Evolutionary conservation across 2,888 invertebrate species (phyloP).

Genomic region (Cataglyphis rosenhaueri): DNA sequence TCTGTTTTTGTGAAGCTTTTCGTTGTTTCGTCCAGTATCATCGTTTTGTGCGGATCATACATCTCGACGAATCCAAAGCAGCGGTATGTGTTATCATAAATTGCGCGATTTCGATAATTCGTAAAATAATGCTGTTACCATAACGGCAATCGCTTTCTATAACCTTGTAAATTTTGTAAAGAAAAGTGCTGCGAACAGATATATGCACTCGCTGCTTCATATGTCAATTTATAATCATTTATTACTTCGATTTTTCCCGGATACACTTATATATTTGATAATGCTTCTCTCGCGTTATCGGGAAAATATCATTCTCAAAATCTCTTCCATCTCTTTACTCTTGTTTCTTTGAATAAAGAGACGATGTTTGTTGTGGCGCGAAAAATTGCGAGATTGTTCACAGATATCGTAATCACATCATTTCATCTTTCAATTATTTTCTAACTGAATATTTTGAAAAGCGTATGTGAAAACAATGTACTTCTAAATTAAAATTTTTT

Average conservation of each 20-base stretch:
- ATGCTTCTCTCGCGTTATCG: background rate
- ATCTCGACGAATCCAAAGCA: conserved; percentile 6
- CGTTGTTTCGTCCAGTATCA: conserved; percentile 44
- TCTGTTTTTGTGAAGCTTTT: conserved; percentile 63
- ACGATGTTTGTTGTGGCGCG: conserved; percentile 62
- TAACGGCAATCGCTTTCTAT: conserved; percentile 67
- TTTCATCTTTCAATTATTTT: background rate
- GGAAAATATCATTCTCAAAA: background rate
- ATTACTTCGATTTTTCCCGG: background rate
- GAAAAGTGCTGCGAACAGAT: conserved; percentile 58
- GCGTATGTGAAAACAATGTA: background rate
- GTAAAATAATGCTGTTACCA: conserved; percentile 47
- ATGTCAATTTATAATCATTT: background rate
- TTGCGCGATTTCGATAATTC: conserved; percentile 35
- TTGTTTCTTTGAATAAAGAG: conserved; percentile 15
- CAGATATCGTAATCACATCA: background rate
- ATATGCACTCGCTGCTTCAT: conserved; percentile 9
- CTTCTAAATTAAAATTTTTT: background rate
- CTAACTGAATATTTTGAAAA: background rate
- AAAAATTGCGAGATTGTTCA: conserved; percentile 48
- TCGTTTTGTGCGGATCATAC: conserved; percentile 1
- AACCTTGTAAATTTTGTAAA: conserved; percentile 61
- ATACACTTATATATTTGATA: background rate
- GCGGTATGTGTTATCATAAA: conserved; percentile 22
- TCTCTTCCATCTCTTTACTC: conserved; percentile 47